A percentile compares a stretch with the other conserved stretches of the same genome.
These are phyloP conservation scores for Agrotis segetum DNA, from an alignment of 2,888 invertebrate species.

Conservation along the genomic window DNA sequence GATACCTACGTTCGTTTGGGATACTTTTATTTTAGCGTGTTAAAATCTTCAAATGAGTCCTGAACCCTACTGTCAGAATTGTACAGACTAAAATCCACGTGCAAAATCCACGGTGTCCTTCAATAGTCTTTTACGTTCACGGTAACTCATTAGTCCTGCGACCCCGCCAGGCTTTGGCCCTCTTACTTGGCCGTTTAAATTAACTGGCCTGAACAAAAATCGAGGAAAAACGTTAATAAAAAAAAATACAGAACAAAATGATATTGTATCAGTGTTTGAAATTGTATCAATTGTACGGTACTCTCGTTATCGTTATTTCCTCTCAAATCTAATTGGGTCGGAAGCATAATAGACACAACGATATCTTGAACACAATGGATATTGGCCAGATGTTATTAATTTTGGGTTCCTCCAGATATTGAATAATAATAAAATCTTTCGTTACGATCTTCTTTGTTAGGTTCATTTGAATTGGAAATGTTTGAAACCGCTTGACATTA, in stretches of 20 bases:
- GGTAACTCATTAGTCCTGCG: no score
- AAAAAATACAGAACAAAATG: conserved; percentile 14
- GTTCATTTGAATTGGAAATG: neutral
- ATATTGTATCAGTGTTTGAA: conserved; percentile 19
- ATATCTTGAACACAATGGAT: conserved; percentile 28
- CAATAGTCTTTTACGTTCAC: no score
- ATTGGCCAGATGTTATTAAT: conserved; percentile 25
- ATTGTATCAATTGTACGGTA: conserved; percentile 11
- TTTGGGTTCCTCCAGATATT: neutral
- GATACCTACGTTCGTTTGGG: no score
- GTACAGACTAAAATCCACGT: no score
- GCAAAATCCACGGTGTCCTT: no score
- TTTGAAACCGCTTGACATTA: neutral
- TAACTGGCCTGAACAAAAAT: neutral
- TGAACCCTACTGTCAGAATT: no score
- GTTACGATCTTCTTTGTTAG: conserved; percentile 7
- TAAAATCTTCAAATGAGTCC: no score
- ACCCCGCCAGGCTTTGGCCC: no score
- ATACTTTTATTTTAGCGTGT: no score
- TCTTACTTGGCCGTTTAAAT: no score
- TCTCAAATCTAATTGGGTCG: conserved; percentile 24
- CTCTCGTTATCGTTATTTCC: conserved; percentile 6
- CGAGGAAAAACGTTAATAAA: conserved; percentile 12
- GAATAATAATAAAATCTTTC: neutral
- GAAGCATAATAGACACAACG: conserved; percentile 16